These are phyloP conservation scores for Trididemnum clinides DNA, from an alignment of 23 tunicate genomes.

Conservation along the genomic window DNA sequence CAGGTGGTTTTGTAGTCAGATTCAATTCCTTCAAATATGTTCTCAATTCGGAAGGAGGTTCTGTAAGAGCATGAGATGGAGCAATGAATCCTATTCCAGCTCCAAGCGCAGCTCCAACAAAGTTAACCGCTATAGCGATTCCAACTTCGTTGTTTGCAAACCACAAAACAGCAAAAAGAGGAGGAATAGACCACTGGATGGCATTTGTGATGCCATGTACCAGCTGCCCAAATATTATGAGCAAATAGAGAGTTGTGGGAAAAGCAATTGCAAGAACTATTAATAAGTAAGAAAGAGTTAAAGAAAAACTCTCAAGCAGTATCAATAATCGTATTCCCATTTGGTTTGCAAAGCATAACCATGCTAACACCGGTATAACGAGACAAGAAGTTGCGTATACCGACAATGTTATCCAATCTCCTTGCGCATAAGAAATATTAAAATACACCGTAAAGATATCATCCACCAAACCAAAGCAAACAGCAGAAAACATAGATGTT, in stretches of 20 bases:
- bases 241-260: not conserved
- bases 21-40: not conserved
- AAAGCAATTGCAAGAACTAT: slow-evolving; percentile 15
- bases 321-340: slow-evolving; percentile 1
- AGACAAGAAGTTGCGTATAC: not conserved
- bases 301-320: not conserved
- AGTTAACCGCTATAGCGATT: not conserved
- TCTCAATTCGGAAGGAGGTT: not conserved
- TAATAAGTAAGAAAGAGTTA: not conserved
- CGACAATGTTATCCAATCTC: slow-evolving; percentile 1
- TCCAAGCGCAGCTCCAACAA: not conserved
- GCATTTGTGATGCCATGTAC: not conserved
- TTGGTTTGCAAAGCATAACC: slow-evolving; percentile 4
- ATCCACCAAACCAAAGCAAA: slow-evolving; percentile 11
- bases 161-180: slow-evolving; percentile 24
- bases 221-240: slow-evolving; percentile 3
- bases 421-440: not conserved
- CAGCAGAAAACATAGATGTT: slow-evolving; percentile 14
- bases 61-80: not conserved
- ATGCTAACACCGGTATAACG: not conserved
- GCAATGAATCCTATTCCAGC: not conserved
- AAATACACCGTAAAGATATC: slow-evolving; percentile 10
- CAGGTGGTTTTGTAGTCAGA: not conserved
- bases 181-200: slow-evolving; percentile 1
- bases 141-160: slow-evolving; percentile 24